Evolutionary conservation across 1,140 invertebrate species (phyloP).

Genomic region (Papilio helenus): DNA sequence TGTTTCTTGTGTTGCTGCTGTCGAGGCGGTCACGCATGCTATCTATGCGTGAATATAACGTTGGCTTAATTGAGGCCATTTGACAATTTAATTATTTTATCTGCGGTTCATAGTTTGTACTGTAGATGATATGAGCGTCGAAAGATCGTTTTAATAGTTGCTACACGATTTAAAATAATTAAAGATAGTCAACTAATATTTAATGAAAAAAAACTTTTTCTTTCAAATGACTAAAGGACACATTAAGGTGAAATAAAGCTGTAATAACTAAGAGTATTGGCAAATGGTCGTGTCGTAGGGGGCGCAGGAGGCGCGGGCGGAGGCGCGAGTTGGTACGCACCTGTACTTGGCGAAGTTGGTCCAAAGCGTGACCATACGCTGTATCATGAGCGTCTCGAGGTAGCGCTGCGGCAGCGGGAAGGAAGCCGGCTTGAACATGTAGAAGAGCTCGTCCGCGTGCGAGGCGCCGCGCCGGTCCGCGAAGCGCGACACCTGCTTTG

Average conservation of each 20-base stretch:
- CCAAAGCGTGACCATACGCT: slow-evolving; percentile 70
- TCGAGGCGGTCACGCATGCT: not conserved
- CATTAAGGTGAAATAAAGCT: not conserved
- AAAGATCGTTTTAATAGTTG: not conserved
- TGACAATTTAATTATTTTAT: not conserved
- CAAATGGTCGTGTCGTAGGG: no score
- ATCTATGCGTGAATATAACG: not conserved
- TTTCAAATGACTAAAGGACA: no score
- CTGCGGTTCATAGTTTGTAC: not conserved
- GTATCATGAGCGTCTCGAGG: slow-evolving; percentile 64
- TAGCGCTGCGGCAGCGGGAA: slow-evolving; percentile 63
- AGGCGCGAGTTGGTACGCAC: slow-evolving; percentile 48
- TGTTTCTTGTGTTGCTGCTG: not conserved
- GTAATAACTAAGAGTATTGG: no score
- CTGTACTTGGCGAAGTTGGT: slow-evolving; percentile 76
- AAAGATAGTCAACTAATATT: no score
- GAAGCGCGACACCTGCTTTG: slow-evolving; percentile 66
- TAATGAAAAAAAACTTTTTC: no score
- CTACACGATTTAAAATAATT: not conserved
- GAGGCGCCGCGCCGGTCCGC: slow-evolving; percentile 59
- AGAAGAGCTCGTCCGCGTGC: slow-evolving; percentile 75
- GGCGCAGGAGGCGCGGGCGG: no score
- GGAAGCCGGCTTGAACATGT: slow-evolving; percentile 70
- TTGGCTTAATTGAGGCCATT: not conserved
- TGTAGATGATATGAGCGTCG: not conserved